A percentile compares a stretch with the other conserved stretches of the same genome.
These are phyloP conservation scores for Serranus cabrilla DNA, from an alignment of 2,797 vertebrate species.

Conservation along the genomic window DNA sequence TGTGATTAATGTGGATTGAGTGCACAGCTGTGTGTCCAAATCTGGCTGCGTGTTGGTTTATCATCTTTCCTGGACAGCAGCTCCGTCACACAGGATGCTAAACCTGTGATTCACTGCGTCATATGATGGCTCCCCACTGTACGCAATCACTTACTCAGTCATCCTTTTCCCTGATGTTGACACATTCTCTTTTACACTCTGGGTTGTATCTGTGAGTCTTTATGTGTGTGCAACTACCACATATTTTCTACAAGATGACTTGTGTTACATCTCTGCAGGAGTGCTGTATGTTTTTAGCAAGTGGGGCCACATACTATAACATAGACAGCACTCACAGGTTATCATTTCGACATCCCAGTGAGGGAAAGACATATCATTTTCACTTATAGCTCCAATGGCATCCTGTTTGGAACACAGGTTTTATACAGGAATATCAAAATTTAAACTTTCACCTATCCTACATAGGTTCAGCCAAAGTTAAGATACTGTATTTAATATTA, in stretches of 20 bases:
- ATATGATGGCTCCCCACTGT: not conserved
- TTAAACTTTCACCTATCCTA: not conserved
- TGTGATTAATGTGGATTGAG: slow-evolving; percentile 32
- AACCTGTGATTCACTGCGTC: slow-evolving; percentile 29
- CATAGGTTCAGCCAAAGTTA: slow-evolving; percentile 32
- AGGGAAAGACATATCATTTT: not conserved
- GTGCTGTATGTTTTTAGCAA: not conserved
- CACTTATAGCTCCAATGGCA: not conserved
- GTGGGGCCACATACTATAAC: not conserved
- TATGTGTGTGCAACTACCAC: not conserved
- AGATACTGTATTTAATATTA: slow-evolving; percentile 26
- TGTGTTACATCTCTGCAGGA: not conserved
- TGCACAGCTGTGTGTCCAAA: slow-evolving; percentile 28
- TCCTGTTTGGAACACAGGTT: not conserved
- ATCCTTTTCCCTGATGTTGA: not conserved
- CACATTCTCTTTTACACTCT: not conserved
- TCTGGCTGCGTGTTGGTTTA: slow-evolving; percentile 1
- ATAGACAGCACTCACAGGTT: not conserved
- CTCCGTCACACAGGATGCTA: slow-evolving; percentile 19
- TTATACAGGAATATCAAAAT: too few relatives aligned
- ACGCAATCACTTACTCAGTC: not conserved
- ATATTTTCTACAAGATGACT: not conserved
- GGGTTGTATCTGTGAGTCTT: not conserved
- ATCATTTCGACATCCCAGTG: not conserved
- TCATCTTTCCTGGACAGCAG: slow-evolving; percentile 27